Evolutionary conservation across 2,113 vertebrate genomes (phyloP).

Genomic region (Oryzias curvinotus): DNA sequence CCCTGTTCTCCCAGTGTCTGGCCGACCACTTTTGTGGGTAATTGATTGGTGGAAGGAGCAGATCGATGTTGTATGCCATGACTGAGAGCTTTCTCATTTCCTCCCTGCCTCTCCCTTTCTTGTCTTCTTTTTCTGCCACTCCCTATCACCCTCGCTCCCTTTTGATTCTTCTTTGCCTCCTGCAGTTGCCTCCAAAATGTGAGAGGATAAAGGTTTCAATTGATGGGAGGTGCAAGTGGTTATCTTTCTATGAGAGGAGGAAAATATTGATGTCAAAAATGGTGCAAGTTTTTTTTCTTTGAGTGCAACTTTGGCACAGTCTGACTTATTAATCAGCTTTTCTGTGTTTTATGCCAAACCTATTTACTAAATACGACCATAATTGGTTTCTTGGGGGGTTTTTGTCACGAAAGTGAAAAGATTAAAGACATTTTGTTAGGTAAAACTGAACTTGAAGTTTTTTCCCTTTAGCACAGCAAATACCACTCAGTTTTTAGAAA

Average conservation of each 20-base stretch:
- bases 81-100: constrained; percentile 72
- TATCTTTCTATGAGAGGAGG: constrained; percentile 22
- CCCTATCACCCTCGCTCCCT: constrained; percentile 49
- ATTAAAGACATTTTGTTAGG: background rate
- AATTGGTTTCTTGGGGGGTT: background rate
- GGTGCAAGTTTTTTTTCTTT: background rate
- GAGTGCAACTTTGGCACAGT: background rate
- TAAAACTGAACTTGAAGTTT: background rate
- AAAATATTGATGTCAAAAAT: constrained; percentile 19
- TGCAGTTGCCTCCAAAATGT: constrained; percentile 35
- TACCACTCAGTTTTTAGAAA: no score
- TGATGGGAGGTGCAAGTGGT: constrained; percentile 16
- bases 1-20: constrained; percentile 64
- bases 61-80: constrained; percentile 73
- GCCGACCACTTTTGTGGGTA: constrained; percentile 77
- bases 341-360: constrained; percentile 8
- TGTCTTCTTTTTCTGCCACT: constrained; percentile 50
- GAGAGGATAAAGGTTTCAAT: constrained; percentile 14
- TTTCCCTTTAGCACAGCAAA: background rate
- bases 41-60: constrained; percentile 73
- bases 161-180: constrained; percentile 54
- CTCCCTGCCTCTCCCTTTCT: constrained; percentile 61
- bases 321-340: constrained; percentile 3
- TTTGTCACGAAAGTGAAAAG: background rate
- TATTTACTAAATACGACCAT: background rate